Evolutionary conservation across 2,888 invertebrate species (phyloP), one percentile per base, ranked within the genome.

Genomic region (Harpagoxenus sublaevis): DNA sequence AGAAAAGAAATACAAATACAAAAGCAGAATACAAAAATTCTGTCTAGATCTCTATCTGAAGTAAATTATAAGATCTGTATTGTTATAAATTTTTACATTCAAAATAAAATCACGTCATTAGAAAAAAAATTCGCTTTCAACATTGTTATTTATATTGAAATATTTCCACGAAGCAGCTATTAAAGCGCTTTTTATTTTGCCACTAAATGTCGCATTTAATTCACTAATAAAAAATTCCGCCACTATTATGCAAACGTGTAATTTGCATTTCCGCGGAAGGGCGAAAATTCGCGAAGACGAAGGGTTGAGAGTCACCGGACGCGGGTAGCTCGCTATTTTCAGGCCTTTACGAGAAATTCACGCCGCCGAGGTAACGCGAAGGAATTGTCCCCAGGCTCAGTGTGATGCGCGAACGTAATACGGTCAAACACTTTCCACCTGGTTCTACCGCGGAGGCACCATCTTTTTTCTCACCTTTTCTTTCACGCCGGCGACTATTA

Each of bases 331-430:
- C 79, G 81, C 57, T 87, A 88, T 88, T 91, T 91, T 90, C 85
- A 91, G 87, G 86, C 87, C 87, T 87, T 77, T 65, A 88, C 88
- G 89, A 90, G 89, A 90, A 90, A 88, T 88, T 87, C 87, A 86
- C 88, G 84, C 84, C 66, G 55, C 71, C 84, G 83, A 83, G 78
- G 70, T 62, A 51, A 88, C 87, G 86, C 66, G 71, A 88, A 68
- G 71, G 75, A 87, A 89, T 57, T 84, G 90, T 88, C 88, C 63
- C 48, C 39, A n/a, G 51, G n/a, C 60, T 42, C 53, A 68, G 65
- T 48, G 45, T 35, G 57, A 70, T 51, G 71, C 39, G 39, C 39
- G 73, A 63, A 78, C 31, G 57, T 57, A 75, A 70, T 65, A 55
- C 57, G 85, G 89, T 88, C 88, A 86, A 89, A 85, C 86, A 77